Conservation (phyloP, 2,888 invertebrate genomes). For the Volucella zonaria region DNA sequence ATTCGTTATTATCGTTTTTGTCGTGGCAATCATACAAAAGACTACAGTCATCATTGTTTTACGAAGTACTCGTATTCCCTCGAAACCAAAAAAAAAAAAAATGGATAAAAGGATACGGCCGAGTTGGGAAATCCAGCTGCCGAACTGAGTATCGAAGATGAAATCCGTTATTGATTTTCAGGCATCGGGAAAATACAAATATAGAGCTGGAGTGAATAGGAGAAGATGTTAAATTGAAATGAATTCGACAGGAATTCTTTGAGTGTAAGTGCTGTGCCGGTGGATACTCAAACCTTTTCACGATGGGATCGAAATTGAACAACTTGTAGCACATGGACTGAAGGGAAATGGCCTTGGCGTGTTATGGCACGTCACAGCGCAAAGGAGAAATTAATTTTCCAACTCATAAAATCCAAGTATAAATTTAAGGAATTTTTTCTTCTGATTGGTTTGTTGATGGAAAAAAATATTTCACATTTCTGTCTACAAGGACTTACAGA, state of each 20-base stretch:
- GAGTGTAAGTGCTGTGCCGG: neutral
- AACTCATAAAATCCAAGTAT: conserved; percentile 43
- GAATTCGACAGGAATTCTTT: conserved; percentile 23
- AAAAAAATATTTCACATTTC: neutral
- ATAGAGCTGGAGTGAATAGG: neutral
- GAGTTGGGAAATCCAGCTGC: neutral
- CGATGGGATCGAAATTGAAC: conserved; percentile 3
- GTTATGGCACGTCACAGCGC: conserved; percentile 1
- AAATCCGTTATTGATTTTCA: conserved; percentile 19
- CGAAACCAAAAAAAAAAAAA: neutral
- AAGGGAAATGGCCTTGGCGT: too few relatives aligned
- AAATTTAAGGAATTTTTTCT: conserved; percentile 35
- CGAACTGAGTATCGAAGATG: neutral
- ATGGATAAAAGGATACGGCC: conserved; percentile 1
- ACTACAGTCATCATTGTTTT: neutral
- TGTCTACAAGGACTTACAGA: too few relatives aligned
- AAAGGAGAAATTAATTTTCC: conserved; percentile 33
- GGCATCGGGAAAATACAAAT: neutral
- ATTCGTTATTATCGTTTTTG: conserved; percentile 4
- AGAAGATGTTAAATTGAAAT: conserved; percentile 24
- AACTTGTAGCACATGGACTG: neutral
- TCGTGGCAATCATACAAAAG: conserved; percentile 6
- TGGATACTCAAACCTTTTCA: neutral
- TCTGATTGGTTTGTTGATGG: conserved; percentile 26
- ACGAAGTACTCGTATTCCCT: neutral